Evolutionary conservation across 2,888 invertebrate species (phyloP), one percentile per base, ranked within the genome.

Genomic region (Drosophila limbata): DNA sequence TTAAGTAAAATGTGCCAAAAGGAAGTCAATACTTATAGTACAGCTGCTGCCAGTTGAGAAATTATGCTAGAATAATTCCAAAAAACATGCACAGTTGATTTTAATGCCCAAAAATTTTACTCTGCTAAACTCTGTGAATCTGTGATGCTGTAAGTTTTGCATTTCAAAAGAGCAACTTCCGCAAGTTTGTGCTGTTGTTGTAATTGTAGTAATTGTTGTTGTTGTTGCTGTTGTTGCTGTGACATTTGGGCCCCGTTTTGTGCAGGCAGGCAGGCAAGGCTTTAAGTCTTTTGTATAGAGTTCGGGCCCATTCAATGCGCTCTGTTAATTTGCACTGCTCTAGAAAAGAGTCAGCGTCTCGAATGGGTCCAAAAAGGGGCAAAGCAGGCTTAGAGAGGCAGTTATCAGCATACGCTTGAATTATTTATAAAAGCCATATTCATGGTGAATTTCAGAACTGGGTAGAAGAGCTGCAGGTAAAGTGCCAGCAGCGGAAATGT

Each of bases 361-460:
- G 48, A 67, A 74, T 62, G 52, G 63, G 33, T 25, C 50, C 50
- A 13, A 50, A 50, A 48, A 11, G 50, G 69, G 25, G 48, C 53
- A 48, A 82, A 66, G 75, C 73, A 60, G 81, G 76, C 86, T 85
- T 86, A 78, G 19, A 69, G 28, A 73, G 62, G 55, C 68, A 63
- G 73, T 78, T 88, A 84, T 88, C 79, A 78, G 79, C 67, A 78
- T 88, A 73, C 84, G 84, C 84, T 88, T 84, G 84, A 84, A 84
- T 84, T 88, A 84, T 84, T 84, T 84, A 84, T 84, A 84, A 84
- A 84, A 86, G 86, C 76, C 86, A 84, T 88, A 84, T 84, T 84
- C 86, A 80, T 80, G 78, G 69, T 61, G 77, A 64, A 85, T 78
- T 78, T 73, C 53, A 47, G 65, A 62, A 51, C 80, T 65, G 61